Evolutionary conservation across 53 echinoderm and acorn worm genomes (phyloP), one percentile per base, ranked within the genome.

Genomic region (Antedon mediterranea): DNA sequence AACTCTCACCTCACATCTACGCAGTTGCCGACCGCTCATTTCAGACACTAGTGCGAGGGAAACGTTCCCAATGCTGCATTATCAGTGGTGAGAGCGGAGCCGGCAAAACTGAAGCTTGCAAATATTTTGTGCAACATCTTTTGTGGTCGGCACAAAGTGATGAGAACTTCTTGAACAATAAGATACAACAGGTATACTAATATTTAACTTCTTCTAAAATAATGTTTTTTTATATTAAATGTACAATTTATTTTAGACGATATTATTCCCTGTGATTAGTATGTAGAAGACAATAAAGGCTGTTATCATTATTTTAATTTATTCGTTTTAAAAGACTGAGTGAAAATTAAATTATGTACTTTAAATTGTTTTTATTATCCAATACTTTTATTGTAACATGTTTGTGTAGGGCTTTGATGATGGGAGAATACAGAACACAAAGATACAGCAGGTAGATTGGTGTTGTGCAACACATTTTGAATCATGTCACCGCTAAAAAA

Each of bases 51-150:
- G 80, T 92, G 0, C 79, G 97, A 28, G 88, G 92, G 72, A 43
- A 74, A 20, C 75, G 71, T 32, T 82, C 97, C 0, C 97, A 97
- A 78, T 97, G 97, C 73, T 97, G 97, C 33, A 87, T 97, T 75
- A 90, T 97, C 81, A 97, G 97, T 32, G 97, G 97, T 0, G 97
- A 97, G 85, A 97, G 97, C 43, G 97, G 97, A 0, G 92, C 97
- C 0, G 97, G 97, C 7, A 97, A 97, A 82, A 97, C 97, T 6
- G 97, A 97, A 80, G 87, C 97, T 14, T 76, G 86, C 71, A 97
- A 97, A 71, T 97, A 89, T 73, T 82, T 97, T 28, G 85, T 97
- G 31, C 92, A 92, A 43, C 92, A 97, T 82, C 82, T 97, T 4
- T 72, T 97, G 31, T 74, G 82, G 28, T 83, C 82, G 41, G 92